Conservation (phyloP, 2,113 vertebrate species). For the Scomber colias region DNA sequence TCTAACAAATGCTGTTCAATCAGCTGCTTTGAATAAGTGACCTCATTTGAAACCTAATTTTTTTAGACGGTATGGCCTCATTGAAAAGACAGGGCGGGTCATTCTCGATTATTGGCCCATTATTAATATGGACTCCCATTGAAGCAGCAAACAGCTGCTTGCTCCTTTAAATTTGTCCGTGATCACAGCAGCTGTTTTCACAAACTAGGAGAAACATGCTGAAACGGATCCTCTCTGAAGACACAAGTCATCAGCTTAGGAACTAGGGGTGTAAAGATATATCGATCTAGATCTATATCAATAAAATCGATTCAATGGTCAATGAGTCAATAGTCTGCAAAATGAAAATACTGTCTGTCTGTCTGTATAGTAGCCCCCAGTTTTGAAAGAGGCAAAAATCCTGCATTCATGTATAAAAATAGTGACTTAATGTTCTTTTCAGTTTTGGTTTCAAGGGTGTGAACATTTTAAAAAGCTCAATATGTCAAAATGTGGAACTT, state of each 20-base stretch:
- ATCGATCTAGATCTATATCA: too few relatives aligned
- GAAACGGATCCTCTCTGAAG: neutral
- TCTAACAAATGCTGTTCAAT: neutral
- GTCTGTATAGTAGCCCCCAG: too few relatives aligned
- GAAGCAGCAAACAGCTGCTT: constrained; percentile 1
- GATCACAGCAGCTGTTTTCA: neutral
- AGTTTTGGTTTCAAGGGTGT: too few relatives aligned
- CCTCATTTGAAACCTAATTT: neutral
- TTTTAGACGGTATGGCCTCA: neutral
- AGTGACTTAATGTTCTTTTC: too few relatives aligned
- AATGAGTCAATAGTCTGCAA: too few relatives aligned
- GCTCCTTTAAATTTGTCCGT: neutral
- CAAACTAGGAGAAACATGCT: neutral
- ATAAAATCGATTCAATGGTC: too few relatives aligned
- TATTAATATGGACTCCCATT: constrained; percentile 29
- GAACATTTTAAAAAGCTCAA: too few relatives aligned
- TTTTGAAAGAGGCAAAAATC: too few relatives aligned
- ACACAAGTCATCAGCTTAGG: neutral
- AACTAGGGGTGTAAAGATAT: too few relatives aligned
- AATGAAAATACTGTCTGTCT: too few relatives aligned
- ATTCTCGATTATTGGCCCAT: constrained; percentile 35
- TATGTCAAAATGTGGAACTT: too few relatives aligned
- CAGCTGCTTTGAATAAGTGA: neutral
- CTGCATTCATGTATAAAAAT: too few relatives aligned
- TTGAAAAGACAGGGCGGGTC: neutral